Evolutionary conservation across 1,140 invertebrate genomes (phyloP).

Genomic region (Glossosoma conforme): DNA sequence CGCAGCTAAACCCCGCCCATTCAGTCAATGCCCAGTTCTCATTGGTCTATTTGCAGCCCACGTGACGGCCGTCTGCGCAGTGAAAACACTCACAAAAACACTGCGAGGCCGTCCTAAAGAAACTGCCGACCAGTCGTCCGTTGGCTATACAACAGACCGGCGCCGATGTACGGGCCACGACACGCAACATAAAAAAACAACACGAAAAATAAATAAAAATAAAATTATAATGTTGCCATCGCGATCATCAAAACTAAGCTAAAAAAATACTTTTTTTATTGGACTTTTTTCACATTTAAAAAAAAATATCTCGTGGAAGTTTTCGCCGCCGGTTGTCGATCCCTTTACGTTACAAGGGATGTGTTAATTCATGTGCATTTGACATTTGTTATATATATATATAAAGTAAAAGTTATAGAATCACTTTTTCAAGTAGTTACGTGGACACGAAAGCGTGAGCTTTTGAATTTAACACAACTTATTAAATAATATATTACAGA

Average conservation of each 20-base stretch:
- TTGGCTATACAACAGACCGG: background rate
- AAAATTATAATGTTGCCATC: background rate
- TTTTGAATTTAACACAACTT: too few species aligned
- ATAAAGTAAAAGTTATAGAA: too few species aligned
- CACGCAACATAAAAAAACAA: background rate
- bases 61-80: conserved; percentile 7
- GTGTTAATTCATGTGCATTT: too few species aligned
- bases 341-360: too few species aligned
- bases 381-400: too few species aligned
- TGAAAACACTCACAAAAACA: conserved; percentile 4
- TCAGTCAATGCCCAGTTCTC: conserved; percentile 3
- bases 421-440: too few species aligned
- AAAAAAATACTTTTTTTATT: background rate
- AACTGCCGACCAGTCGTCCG: background rate
- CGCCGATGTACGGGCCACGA: background rate
- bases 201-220: background rate
- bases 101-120: background rate
- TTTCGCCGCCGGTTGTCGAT: too few species aligned
- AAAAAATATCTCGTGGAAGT: too few species aligned
- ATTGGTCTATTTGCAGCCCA: conserved; percentile 8
- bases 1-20: background rate
- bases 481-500: too few species aligned
- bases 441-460: too few species aligned
- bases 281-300: background rate
- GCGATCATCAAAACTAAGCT: background rate